A percentile compares a stretch with the other conserved stretches of the same genome.
Evolutionary conservation across 1,140 invertebrate species (phyloP).

Genomic region (silkworm (Bombyx mori)): DNA sequence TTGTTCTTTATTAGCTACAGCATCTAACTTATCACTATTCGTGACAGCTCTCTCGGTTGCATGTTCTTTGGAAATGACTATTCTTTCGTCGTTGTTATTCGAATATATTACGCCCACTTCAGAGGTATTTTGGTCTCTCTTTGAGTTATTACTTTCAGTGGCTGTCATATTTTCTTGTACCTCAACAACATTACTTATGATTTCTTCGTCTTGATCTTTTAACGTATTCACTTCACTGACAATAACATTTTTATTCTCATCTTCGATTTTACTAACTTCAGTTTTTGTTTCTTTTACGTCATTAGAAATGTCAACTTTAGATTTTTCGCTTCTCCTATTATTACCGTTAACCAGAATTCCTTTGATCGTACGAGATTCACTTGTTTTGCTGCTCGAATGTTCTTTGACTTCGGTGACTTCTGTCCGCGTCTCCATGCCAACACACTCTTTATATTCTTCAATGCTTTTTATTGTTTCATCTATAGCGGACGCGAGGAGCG

Average conservation of each 20-base stretch:
- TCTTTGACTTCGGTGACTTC: conserved; percentile 10
- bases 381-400: not conserved
- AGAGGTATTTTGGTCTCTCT: not conserved
- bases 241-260: not conserved
- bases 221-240: conserved; percentile 1
- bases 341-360: conserved; percentile 2
- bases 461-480: conserved; percentile 52
- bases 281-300: not conserved
- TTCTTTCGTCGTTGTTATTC: not conserved
- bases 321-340: not conserved
- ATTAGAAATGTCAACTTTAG: not conserved
- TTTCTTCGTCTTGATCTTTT: conserved; percentile 9
- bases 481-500: conserved; percentile 48
- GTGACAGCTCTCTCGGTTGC: not conserved
- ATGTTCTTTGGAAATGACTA: not conserved
- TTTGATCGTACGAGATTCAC: conserved; percentile 5
- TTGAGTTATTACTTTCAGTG: not conserved
- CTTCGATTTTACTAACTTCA: conserved; percentile 6
- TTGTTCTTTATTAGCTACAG: not conserved
- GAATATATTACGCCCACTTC: not conserved
- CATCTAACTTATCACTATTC: conserved; percentile 1
- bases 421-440: conserved; percentile 25
- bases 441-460: conserved; percentile 54
- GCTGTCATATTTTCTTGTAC: not conserved
- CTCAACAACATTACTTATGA: not conserved